Percentiles rank a stretch among this genome's conserved stretches.
These are phyloP conservation scores for Buphagus erythrorhynchus DNA, from an alignment of 2,797 vertebrate species.

Conservation along the genomic window DNA sequence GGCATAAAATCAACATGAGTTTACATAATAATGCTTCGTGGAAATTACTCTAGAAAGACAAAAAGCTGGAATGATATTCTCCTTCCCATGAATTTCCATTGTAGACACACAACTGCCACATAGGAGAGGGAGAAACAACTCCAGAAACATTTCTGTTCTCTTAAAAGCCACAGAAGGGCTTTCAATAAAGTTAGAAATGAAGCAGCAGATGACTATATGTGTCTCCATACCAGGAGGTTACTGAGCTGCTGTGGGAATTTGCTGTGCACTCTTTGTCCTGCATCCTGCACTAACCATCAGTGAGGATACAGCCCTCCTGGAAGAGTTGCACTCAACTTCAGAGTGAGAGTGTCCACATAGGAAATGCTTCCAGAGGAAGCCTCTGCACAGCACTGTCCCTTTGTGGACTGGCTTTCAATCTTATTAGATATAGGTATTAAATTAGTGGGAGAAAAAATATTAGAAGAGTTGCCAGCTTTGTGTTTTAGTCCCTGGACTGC, in stretches of 20 bases:
- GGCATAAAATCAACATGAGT: constrained; percentile 22
- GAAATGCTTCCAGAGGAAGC: background rate
- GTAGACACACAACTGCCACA: background rate
- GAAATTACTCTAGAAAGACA: background rate
- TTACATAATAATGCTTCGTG: background rate
- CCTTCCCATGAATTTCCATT: background rate
- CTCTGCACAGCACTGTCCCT: background rate
- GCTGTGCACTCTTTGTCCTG: background rate
- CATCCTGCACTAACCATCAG: background rate
- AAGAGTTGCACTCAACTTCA: background rate
- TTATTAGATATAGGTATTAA: background rate
- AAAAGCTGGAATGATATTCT: background rate
- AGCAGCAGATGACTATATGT: background rate
- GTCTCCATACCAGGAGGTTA: background rate
- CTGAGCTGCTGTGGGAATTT: background rate
- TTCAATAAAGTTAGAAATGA: background rate
- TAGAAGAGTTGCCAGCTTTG: background rate
- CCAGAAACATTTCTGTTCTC: background rate
- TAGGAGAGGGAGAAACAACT: background rate
- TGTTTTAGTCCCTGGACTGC: background rate
- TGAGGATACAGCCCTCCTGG: background rate
- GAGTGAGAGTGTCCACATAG: background rate
- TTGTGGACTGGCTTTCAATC: background rate
- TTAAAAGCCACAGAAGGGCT: background rate
- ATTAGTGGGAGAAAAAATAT: background rate